Percentiles rank a stretch among this genome's conserved stretches.
These are phyloP conservation scores for Rhingia rostrata DNA, from an alignment of 2,888 invertebrate genomes.

Conservation along the genomic window DNA sequence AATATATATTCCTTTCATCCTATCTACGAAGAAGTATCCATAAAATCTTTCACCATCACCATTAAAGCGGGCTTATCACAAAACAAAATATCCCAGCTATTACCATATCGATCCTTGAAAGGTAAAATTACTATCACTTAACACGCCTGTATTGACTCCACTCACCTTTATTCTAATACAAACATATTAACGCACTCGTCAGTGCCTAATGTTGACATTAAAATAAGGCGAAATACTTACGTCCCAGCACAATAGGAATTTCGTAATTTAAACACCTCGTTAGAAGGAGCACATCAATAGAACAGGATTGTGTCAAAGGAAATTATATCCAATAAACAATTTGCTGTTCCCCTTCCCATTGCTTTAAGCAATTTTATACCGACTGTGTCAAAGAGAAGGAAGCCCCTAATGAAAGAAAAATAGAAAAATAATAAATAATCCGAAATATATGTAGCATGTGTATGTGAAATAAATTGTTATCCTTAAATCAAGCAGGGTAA, in stretches of 20 bases:
- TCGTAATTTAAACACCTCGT: constrained; percentile 61
- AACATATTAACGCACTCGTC: constrained; percentile 24
- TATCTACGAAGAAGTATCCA: too few relatives aligned
- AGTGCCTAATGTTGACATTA: constrained; percentile 14
- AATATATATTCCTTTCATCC: too few relatives aligned
- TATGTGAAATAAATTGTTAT: constrained; percentile 68
- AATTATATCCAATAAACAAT: constrained; percentile 55
- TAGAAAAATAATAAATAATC: constrained; percentile 59
- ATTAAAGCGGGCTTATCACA: too few relatives aligned
- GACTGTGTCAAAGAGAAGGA: constrained; percentile 29
- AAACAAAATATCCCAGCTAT: too few relatives aligned
- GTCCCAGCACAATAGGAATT: constrained; percentile 29
- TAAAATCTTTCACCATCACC: too few relatives aligned
- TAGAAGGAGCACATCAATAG: constrained; percentile 46
- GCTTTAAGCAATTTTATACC: background rate
- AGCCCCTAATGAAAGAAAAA: constrained; percentile 11
- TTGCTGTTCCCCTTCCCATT: background rate
- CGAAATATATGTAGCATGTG: constrained; percentile 66
- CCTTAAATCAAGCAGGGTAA: constrained; percentile 51
- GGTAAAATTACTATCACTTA: background rate
- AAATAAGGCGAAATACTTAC: constrained; percentile 29
- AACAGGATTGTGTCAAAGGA: constrained; percentile 52
- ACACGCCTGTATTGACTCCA: constrained; percentile 10
- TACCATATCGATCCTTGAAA: too few relatives aligned
- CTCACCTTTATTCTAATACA: constrained; percentile 16